Conservation (phyloP, 2,113 vertebrate genomes). For the Chionomys nivalis region DNA sequence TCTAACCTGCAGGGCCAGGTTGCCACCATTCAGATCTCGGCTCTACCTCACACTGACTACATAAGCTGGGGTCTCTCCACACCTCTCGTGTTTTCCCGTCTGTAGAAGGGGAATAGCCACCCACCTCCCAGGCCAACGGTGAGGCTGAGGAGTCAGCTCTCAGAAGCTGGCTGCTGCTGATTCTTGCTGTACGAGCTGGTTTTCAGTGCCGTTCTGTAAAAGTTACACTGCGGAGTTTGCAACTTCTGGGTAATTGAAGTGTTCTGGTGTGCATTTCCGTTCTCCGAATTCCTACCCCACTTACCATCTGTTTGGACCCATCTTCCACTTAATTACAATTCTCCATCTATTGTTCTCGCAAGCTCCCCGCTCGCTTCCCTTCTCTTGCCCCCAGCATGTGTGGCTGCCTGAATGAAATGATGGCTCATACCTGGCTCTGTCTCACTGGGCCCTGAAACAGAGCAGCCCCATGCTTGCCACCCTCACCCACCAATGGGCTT, state of each 20-base stretch:
- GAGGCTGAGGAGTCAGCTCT: fast-evolving
- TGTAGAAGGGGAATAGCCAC: background rate
- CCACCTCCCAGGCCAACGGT: fast-evolving
- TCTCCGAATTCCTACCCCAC: background rate
- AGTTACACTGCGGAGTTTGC: constrained; percentile 25
- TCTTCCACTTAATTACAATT: constrained; percentile 62
- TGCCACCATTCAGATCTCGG: background rate
- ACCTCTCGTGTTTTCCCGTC: background rate
- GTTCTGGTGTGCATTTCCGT: background rate
- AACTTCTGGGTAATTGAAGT: background rate
- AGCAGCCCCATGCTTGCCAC: background rate
- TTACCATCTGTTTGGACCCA: constrained; percentile 57
- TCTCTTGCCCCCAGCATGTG: background rate
- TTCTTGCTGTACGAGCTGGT: background rate
- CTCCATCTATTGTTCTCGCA: constrained; percentile 51
- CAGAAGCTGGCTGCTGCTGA: fast-evolving
- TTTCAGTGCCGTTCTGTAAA: background rate
- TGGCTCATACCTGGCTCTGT: background rate
- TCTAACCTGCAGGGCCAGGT: background rate
- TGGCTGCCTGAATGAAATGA: background rate
- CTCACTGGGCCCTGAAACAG: constrained; percentile 23
- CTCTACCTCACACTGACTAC: background rate
- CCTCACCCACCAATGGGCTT: background rate
- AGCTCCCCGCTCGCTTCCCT: background rate
- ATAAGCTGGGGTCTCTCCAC: too few relatives aligned